Evolutionary conservation across 1,140 invertebrate genomes (phyloP), one percentile per base, ranked within the genome.

Genomic region (Neodiprion virginianus): DNA sequence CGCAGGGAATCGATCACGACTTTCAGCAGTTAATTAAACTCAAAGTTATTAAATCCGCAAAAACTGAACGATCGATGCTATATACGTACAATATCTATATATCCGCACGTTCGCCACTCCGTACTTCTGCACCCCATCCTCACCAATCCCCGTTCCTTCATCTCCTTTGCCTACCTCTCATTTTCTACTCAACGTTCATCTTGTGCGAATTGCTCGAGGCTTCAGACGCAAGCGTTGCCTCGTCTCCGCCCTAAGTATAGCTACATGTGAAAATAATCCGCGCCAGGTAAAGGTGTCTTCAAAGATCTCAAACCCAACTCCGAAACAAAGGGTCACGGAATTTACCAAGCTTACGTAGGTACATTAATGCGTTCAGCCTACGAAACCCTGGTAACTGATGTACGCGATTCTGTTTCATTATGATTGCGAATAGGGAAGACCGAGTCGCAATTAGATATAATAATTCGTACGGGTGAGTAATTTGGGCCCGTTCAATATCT

Each of bases 21-120:
- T 84, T 83, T 81, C 80, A 81, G 80, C 78, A 85, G 85, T 86
- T 87, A 87, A 87, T 86, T 87, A 86, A 84, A 85, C 84, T 85
- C 80, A 71, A 80, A 85, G 82, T 87, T 87, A 86, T 87, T 85
- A 87, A 86, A 85, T 87, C 80, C 81, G 80, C 80, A 83, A 86
- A 82, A 84, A 84, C 77, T 81, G 72, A 75, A 61, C 70, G 79
- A 82, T 82, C 23, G 47, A 49, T 48, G 28, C 48, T 69, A 40
- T 40, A 40, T 40, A 3, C 28, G 28, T 40, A 40, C 28, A 40
- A 40, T 40, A 21, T 70, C 72, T 67, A 48, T 53, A 48, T 28
- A 65, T 48, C 17, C 68, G 9, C 71, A 53, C 47, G 50, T 53
- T 48, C 11, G 48, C 48, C 68, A 61, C 67, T n/a, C 68, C 21